Conservation (phyloP, 2,797 vertebrate species). For the Coluber constrictor region DNA sequence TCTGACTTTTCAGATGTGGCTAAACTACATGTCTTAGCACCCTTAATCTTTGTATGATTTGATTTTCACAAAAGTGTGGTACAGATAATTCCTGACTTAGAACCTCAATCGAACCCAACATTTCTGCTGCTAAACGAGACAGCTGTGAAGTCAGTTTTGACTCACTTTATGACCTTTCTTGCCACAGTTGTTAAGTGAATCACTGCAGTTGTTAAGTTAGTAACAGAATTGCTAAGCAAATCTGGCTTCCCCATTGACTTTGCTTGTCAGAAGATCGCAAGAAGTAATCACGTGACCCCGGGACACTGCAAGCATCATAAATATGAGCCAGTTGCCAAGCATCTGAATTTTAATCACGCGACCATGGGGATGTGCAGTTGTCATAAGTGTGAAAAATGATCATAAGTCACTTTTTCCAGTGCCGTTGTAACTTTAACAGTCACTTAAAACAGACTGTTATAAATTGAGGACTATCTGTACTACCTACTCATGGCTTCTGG, state of each 20-base stretch:
- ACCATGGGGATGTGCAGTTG: background rate
- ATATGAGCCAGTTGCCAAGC: background rate
- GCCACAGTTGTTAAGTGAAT: background rate
- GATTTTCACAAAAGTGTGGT: background rate
- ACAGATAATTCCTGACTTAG: background rate
- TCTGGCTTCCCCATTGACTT: background rate
- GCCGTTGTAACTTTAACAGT: background rate
- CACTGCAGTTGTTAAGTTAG: background rate
- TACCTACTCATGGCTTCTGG: background rate
- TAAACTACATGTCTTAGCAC: background rate
- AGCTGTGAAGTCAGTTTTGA: background rate
- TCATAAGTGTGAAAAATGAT: background rate
- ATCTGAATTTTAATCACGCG: background rate
- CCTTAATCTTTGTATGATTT: background rate
- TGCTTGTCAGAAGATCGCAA: background rate
- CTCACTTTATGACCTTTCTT: background rate
- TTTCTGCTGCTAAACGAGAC: background rate
- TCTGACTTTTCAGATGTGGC: background rate
- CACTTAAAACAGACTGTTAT: background rate
- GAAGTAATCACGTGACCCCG: background rate
- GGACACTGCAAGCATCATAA: background rate
- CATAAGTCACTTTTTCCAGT: background rate
- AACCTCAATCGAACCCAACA: background rate
- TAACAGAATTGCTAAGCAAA: background rate
- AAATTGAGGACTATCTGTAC: background rate